Conservation (phyloP, 1,140 invertebrate species). For the Parapsyche elsis region DNA sequence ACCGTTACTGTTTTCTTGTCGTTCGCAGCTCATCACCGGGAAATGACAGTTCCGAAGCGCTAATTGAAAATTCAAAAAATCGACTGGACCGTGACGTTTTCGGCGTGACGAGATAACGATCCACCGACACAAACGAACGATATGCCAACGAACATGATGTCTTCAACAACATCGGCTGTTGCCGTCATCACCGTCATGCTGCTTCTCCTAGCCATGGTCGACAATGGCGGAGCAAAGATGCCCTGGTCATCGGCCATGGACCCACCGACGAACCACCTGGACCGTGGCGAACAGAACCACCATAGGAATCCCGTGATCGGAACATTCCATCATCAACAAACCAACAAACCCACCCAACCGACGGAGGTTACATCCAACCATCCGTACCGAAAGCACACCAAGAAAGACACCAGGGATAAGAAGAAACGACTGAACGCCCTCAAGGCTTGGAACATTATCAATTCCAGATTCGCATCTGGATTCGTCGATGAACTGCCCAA, state of each 20-base stretch:
- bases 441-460: constrained; percentile 19
- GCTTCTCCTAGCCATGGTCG: background rate
- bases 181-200: background rate
- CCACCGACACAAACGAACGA: background rate
- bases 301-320: constrained; percentile 23
- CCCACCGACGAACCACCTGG: background rate
- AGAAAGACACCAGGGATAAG: background rate
- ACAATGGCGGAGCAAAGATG: background rate
- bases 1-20: no score
- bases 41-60: background rate
- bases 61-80: constrained; percentile 14
- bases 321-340: background rate
- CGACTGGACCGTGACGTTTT: background rate
- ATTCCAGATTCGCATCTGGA: background rate
- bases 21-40: background rate
- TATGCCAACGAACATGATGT: background rate
- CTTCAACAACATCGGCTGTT: background rate
- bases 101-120: constrained; percentile 16
- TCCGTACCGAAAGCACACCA: background rate
- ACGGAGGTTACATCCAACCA: background rate
- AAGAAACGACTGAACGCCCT: background rate
- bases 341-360: background rate
- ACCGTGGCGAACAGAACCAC: constrained; percentile 8
- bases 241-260: background rate
- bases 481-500: background rate